Evolutionary conservation across 2,113 vertebrate species (phyloP).

Genomic region (Corapipo altera): DNA sequence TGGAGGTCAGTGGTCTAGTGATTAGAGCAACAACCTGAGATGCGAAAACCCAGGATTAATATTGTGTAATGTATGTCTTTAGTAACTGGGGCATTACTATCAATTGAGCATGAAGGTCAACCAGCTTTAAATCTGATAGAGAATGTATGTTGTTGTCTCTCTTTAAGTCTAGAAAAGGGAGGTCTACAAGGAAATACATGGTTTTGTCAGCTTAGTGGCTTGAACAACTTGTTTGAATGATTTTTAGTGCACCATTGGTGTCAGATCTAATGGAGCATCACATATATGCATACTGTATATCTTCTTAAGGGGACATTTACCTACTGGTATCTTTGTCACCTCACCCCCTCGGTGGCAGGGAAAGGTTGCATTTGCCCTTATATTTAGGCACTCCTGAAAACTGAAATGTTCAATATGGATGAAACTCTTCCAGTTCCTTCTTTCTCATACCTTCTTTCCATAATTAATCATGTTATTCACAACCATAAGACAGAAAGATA

Average conservation of each 20-base stretch:
- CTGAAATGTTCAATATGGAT: not conserved
- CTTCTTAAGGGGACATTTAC: not conserved
- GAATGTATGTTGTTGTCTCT: not conserved
- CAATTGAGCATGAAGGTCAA: not conserved
- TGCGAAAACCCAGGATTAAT: not conserved
- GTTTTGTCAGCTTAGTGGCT: not conserved
- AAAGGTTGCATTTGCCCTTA: not conserved
- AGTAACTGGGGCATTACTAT: not conserved
- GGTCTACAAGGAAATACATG: not conserved
- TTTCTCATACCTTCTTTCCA: not conserved
- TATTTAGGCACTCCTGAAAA: not conserved
- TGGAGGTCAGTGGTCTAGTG: not conserved
- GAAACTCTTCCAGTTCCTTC: not conserved
- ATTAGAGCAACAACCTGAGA: not conserved
- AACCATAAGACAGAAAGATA: not conserved
- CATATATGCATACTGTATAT: not conserved
- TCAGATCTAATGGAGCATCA: not conserved
- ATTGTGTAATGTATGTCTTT: not conserved
- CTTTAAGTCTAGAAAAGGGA: not conserved
- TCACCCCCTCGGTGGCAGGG: not conserved
- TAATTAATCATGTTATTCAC: not conserved
- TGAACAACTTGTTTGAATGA: not conserved
- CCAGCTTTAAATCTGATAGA: not conserved
- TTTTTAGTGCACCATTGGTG: not conserved
- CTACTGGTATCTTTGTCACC: not conserved